Evolutionary conservation across 2,797 vertebrate genomes (phyloP).

Genomic region (Novumbra hubbsi): DNA sequence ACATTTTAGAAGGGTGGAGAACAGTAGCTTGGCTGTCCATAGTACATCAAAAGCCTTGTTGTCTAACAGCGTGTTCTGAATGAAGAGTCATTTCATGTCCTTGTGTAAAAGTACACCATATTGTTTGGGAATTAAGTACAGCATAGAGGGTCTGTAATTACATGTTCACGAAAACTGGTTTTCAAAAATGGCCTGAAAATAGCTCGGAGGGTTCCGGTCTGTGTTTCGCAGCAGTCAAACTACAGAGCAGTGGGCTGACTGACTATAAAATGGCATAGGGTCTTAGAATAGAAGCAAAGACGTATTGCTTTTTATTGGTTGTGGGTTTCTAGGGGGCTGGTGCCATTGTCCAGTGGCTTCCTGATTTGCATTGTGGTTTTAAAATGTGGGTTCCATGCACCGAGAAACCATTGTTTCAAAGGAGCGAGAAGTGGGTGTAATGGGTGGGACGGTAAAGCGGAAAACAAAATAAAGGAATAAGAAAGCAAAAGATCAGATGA

Average conservation of each 20-base stretch:
- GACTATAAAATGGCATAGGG: constrained; percentile 71
- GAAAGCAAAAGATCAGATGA: neutral
- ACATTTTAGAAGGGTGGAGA: constrained; percentile 50
- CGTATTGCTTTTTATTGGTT: constrained; percentile 66
- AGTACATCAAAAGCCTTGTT: constrained; percentile 57
- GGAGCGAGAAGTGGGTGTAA: neutral
- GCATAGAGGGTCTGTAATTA: constrained; percentile 77
- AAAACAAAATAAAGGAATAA: neutral
- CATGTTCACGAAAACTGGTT: constrained; percentile 76
- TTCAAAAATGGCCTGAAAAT: constrained; percentile 75
- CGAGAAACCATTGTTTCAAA: constrained; percentile 50
- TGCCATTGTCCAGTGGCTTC: constrained; percentile 70
- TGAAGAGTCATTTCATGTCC: constrained; percentile 72
- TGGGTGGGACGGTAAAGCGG: constrained; percentile 20
- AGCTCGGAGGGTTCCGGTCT: constrained; percentile 75
- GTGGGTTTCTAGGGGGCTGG: constrained; percentile 63
- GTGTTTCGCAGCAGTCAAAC: constrained; percentile 55
- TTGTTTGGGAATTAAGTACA: constrained; percentile 84
- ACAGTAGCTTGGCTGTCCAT: constrained; percentile 49
- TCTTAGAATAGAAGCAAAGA: constrained; percentile 70
- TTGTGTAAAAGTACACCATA: constrained; percentile 77
- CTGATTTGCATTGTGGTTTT: constrained; percentile 62
- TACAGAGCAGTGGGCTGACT: constrained; percentile 66
- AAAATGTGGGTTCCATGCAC: constrained; percentile 45
- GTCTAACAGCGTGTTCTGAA: constrained; percentile 63